Evolutionary conservation across 2,113 vertebrate genomes (phyloP).

Genomic region (Haliaeetus leucogaster): DNA sequence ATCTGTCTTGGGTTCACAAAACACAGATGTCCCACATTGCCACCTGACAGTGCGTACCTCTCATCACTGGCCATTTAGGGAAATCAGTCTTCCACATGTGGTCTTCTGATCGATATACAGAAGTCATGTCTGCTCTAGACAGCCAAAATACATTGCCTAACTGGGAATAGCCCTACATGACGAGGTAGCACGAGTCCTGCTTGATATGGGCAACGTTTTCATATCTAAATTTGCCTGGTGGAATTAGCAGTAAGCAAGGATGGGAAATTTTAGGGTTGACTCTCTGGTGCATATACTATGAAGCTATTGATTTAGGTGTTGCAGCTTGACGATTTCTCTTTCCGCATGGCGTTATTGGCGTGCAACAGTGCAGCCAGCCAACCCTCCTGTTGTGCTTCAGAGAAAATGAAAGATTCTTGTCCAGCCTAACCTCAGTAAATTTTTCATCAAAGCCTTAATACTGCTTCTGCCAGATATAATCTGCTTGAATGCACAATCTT

Average conservation of each 20-base stretch:
- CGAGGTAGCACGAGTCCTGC: not conserved
- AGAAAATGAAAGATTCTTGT: not conserved
- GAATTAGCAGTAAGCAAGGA: not conserved
- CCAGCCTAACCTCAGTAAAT: not conserved
- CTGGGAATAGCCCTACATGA: not conserved
- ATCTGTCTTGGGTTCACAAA: not conserved
- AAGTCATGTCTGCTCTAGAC: not conserved
- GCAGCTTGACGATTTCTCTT: not conserved
- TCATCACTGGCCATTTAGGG: accelerated
- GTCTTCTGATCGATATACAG: not conserved
- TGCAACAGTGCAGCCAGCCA: not conserved
- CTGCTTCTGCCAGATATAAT: not conserved
- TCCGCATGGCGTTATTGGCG: not conserved
- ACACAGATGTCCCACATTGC: not conserved
- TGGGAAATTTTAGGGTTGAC: not conserved
- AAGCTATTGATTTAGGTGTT: not conserved
- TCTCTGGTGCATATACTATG: not conserved
- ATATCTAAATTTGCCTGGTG: not conserved
- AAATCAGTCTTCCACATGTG: not conserved
- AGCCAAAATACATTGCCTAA: not conserved
- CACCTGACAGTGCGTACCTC: not conserved
- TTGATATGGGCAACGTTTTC: not conserved
- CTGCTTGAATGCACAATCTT: not conserved
- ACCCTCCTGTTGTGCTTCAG: not conserved
- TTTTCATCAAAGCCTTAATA: slow-evolving; percentile 7